phyloP scores from a whole-genome alignment of 2,888 invertebrate species.

The Cryptocheilus praepositus region DNA sequence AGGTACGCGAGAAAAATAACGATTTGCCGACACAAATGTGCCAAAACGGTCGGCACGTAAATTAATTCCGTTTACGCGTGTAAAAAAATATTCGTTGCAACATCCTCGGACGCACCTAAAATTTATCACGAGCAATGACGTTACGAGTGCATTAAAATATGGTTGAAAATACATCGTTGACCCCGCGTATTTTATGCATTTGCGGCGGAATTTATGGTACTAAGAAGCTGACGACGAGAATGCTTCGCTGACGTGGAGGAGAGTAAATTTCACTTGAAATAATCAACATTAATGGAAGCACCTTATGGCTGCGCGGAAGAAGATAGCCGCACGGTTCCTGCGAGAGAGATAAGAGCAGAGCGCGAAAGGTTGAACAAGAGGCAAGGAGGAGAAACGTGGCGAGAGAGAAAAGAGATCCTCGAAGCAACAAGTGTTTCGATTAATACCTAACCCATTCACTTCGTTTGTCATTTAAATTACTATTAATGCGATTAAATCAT shows the following conservation, averaged over 20 bases:
- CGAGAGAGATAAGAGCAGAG: neutral
- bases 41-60: too few species aligned
- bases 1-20: too few species aligned
- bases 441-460: conserved; percentile 19
- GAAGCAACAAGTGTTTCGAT: conserved; percentile 41
- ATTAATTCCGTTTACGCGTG: too few species aligned
- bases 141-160: too few species aligned
- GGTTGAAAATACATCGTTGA: too few species aligned
- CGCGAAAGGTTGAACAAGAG: neutral
- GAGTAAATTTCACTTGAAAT: neutral
- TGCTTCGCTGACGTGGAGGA: neutral
- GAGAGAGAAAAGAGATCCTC: conserved; percentile 21
- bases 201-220: too few species aligned
- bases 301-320: neutral
- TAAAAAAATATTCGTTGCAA: too few species aligned
- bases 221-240: neutral
- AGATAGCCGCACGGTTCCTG: neutral
- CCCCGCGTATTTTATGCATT: too few species aligned
- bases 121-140: too few species aligned
- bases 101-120: too few species aligned
- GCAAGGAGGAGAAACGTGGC: neutral
- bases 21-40: too few species aligned
- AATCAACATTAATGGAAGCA: conserved; percentile 4
- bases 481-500: conserved; percentile 3
- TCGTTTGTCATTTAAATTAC: conserved; percentile 25